phyloP scores from a whole-genome alignment of 1,140 invertebrate species.

The Drosophila mayri region DNA sequence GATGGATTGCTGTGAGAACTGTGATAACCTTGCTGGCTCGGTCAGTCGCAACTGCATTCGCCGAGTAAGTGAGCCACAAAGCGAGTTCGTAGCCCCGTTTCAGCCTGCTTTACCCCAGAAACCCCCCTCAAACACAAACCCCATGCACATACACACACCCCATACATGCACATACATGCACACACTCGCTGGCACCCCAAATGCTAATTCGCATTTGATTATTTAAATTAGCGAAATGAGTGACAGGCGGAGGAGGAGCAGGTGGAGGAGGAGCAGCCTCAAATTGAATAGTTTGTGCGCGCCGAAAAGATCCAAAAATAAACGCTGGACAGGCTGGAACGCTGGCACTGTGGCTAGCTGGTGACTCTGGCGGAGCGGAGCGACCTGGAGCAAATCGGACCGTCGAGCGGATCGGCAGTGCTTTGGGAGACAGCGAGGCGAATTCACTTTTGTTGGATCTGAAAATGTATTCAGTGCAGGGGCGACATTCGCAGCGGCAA shows the following conservation, averaged over 20 bases:
- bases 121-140: neutral
- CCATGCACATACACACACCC: neutral
- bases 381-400: slow-evolving; percentile 25
- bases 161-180: neutral
- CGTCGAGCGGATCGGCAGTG: slow-evolving; percentile 31
- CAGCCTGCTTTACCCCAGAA: neutral
- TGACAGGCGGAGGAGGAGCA: slow-evolving; percentile 64
- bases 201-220: slow-evolving; percentile 75
- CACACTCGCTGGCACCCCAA: slow-evolving; percentile 10
- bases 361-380: slow-evolving; percentile 6
- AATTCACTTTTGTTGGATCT: slow-evolving; percentile 70
- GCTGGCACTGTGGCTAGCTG: neutral
- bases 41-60: slow-evolving; percentile 23
- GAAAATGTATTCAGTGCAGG: slow-evolving; percentile 83
- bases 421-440: slow-evolving; percentile 41
- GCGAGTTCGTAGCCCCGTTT: slow-evolving; percentile 25
- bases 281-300: slow-evolving; percentile 75
- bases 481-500: slow-evolving; percentile 82
- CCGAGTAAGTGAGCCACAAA: slow-evolving; percentile 20
- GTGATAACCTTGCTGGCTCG: slow-evolving; percentile 10
- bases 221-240: slow-evolving; percentile 78
- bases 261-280: slow-evolving; percentile 23
- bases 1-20: neutral
- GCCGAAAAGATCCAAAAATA: slow-evolving; percentile 59
- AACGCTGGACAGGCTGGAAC: slow-evolving; percentile 10